Percentiles rank a stretch among this genome's conserved stretches.
phyloP scores from a whole-genome alignment of 2,113 vertebrate species.

The Leptodactylus fuscus region DNA sequence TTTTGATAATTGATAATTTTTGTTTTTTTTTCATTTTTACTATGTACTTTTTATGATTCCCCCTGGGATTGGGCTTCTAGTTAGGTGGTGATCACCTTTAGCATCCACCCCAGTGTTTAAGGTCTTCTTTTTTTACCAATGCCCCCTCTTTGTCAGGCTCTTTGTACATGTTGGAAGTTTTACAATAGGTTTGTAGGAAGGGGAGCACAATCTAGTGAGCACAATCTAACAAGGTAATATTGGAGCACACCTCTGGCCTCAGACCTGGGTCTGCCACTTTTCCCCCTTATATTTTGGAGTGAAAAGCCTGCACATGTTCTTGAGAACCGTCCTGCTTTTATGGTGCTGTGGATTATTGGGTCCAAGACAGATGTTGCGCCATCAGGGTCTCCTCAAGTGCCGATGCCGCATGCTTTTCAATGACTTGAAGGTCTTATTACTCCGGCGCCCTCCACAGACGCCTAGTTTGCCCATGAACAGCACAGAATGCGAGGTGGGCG shows the following conservation, averaged over 20 bases:
- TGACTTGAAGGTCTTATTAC: slow-evolving; percentile 95
- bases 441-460: slow-evolving; percentile 84
- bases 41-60: neutral
- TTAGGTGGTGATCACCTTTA: neutral
- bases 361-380: slow-evolving; percentile 85
- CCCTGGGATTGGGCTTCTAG: neutral
- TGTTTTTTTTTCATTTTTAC: neutral
- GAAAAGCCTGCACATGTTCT: slow-evolving; percentile 49
- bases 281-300: slow-evolving; percentile 53
- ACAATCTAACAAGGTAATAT: neutral
- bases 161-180: neutral
- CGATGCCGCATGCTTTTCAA: slow-evolving; percentile 95
- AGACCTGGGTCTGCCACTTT: slow-evolving; percentile 57
- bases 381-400: slow-evolving; percentile 94
- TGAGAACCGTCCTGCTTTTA: slow-evolving; percentile 67
- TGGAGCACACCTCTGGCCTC: neutral
- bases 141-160: neutral
- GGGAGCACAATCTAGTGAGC: neutral
- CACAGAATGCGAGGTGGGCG: slow-evolving; percentile 70
- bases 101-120: too few species aligned
- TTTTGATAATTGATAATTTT: slow-evolving; percentile 32
- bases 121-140: neutral
- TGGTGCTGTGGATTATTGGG: slow-evolving; percentile 75
- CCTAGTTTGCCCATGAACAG: slow-evolving; percentile 85
- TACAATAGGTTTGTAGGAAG: neutral